Evolutionary conservation across 2,797 vertebrate species (phyloP).

Genomic region (Hyperoplus lanceolatus): DNA sequence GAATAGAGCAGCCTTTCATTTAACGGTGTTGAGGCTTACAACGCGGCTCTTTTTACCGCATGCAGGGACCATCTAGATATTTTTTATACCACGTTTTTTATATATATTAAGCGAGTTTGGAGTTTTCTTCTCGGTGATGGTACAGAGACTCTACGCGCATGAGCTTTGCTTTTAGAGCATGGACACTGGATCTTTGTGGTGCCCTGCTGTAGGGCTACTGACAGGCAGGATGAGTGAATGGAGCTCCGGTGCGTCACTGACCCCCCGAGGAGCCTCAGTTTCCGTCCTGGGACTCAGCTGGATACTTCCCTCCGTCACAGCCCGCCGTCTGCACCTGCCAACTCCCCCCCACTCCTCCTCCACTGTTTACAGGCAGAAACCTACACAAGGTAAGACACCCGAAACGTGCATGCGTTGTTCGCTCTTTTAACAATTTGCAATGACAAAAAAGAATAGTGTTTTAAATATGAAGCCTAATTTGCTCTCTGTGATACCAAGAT

Average conservation of each 20-base stretch:
- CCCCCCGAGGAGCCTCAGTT: conserved; percentile 75
- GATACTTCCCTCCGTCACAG: conserved; percentile 83
- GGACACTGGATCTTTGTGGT: conserved; percentile 69
- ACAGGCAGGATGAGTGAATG: conserved; percentile 82
- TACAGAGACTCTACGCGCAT: conserved; percentile 66
- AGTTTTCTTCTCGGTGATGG: conserved; percentile 61
- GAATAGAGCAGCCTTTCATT: conserved; percentile 96
- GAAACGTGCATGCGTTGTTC: neutral
- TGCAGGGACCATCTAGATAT: conserved; percentile 47
- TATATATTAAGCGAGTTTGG: conserved; percentile 19
- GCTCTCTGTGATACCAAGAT: neutral
- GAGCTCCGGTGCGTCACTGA: conserved; percentile 77
- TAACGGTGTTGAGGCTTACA: conserved; percentile 86
- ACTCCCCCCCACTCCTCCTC: conserved; percentile 53
- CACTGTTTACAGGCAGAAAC: conserved; percentile 44
- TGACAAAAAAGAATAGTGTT: neutral
- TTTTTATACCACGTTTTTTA: conserved; percentile 36
- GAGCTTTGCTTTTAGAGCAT: conserved; percentile 53
- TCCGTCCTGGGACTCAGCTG: conserved; percentile 50
- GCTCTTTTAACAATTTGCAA: neutral
- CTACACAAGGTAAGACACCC: conserved; percentile 72
- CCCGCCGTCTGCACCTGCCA: conserved; percentile 89
- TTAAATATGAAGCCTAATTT: neutral
- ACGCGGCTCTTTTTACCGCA: conserved; percentile 83
- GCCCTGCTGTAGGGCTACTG: conserved; percentile 64